These are phyloP conservation scores for Megastigmus dorsalis DNA, from an alignment of 2,888 invertebrate species.

Conservation along the genomic window DNA sequence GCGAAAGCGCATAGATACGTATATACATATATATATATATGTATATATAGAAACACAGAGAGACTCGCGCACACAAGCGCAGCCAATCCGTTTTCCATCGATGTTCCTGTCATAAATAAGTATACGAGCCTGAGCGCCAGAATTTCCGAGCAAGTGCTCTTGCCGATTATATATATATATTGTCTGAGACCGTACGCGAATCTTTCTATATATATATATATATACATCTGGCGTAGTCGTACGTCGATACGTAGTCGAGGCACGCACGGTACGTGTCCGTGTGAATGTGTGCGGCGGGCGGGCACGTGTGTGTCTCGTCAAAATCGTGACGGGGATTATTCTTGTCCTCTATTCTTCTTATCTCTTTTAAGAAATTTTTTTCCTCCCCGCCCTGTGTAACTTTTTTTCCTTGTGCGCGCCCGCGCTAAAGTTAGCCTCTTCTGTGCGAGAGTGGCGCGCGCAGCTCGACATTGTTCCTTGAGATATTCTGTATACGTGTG, in stretches of 20 bases:
- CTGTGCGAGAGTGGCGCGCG: too few relatives aligned
- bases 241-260: background rate
- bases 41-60: too few relatives aligned
- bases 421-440: too few relatives aligned
- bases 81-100: constrained; percentile 32
- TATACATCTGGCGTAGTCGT: background rate
- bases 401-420: background rate
- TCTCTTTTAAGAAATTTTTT: background rate
- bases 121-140: background rate
- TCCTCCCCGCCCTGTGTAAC: background rate
- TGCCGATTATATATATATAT: background rate
- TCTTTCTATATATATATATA: too few relatives aligned
- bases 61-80: too few relatives aligned
- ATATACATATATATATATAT: too few relatives aligned
- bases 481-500: background rate
- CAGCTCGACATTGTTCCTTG: background rate
- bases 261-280: background rate
- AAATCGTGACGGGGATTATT: constrained; percentile 2
- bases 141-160: background rate
- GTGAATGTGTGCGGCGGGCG: background rate
- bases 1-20: background rate
- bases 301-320: background rate
- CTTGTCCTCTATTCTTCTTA: constrained; percentile 4
- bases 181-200: too few relatives aligned
- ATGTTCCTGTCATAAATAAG: constrained; percentile 29